Percentiles rank a stretch among this genome's conserved stretches.
phyloP scores from a whole-genome alignment of 1,140 invertebrate genomes.

The Cyclargus thomasi region DNA sequence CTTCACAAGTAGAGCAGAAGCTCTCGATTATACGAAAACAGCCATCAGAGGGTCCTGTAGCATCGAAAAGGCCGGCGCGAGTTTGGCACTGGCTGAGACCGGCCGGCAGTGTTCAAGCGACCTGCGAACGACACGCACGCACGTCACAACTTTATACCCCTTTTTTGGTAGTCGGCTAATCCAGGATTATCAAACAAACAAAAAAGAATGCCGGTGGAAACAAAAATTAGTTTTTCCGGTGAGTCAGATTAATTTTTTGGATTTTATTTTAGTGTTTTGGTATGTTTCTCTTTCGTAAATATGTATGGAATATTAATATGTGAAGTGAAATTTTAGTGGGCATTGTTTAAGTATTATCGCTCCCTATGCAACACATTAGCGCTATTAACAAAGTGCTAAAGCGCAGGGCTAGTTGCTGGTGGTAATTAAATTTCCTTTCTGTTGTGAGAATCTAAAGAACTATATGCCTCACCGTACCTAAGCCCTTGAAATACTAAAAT shows the following conservation, averaged over 20 bases:
- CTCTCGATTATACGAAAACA: background rate
- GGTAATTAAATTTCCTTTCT: slow-evolving; percentile 12
- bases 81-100: background rate
- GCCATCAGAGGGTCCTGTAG: background rate
- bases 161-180: background rate
- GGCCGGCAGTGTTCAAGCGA: background rate
- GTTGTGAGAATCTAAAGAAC: background rate
- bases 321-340: background rate
- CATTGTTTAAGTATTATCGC: background rate
- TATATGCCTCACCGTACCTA: too few species aligned
- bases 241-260: slow-evolving; percentile 31
- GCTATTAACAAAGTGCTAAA: background rate
- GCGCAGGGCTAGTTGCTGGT: background rate
- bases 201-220: slow-evolving; percentile 60
- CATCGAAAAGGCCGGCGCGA: background rate
- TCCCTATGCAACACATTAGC: background rate
- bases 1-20: too few species aligned
- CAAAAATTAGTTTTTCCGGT: slow-evolving; percentile 70
- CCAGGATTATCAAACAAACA: slow-evolving; percentile 17
- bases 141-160: slow-evolving; percentile 11
- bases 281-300: background rate
- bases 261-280: background rate
- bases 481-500: too few species aligned
- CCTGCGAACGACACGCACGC: slow-evolving; percentile 8
- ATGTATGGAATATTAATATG: background rate